Evolutionary conservation across 2,797 vertebrate species (phyloP), one percentile per base, ranked within the genome.

Genomic region (Prionace glauca): DNA sequence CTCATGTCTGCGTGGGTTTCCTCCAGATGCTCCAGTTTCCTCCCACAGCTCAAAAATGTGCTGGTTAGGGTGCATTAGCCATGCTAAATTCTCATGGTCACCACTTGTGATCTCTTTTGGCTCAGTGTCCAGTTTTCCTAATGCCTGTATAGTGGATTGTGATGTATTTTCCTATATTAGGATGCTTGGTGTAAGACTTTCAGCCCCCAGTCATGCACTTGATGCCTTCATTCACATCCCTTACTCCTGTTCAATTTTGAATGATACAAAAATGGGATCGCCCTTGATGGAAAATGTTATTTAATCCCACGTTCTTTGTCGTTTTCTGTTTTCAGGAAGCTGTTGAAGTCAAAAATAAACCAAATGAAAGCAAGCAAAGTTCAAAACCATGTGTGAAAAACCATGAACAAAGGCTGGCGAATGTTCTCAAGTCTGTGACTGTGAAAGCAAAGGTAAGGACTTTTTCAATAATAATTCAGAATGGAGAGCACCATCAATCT

Each of bases 381-480:
- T 86, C 94, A 67, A 96, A 96, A 65, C 41, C 94, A 7, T 36
- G 65, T 0, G 5, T 81, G n/a, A 97, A 93, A 95, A 98, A 97
- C 97, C 98, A 99, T 1, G 97, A 98, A 96, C 99, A 98, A 97
- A 97, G 97, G 74, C 97, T 99, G 97, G 98, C 98, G 96, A 98
- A 97, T 97, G 98, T 99, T 0, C 96, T 99, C 96, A 98, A 97
- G 96, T 97, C 98, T 95, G 97, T 97, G 0, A 97, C 95, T 0
- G 96, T 98, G 96, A 97, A 98, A 96, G 97, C 97, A 96, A 98
- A 98, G 98, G 99, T 99, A 96, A 97, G 45, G 29, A 18, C 26
- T 2, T 1, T 95, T 1, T 95, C 71, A 9, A 74, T 16, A 9
- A 14, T 56, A 77, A 95, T n/a, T 95, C 45, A 41, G n/a, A 92